Base-by-base conservation (phyloP, 1,140 invertebrate genomes). In the Phortica variegata region DNA sequence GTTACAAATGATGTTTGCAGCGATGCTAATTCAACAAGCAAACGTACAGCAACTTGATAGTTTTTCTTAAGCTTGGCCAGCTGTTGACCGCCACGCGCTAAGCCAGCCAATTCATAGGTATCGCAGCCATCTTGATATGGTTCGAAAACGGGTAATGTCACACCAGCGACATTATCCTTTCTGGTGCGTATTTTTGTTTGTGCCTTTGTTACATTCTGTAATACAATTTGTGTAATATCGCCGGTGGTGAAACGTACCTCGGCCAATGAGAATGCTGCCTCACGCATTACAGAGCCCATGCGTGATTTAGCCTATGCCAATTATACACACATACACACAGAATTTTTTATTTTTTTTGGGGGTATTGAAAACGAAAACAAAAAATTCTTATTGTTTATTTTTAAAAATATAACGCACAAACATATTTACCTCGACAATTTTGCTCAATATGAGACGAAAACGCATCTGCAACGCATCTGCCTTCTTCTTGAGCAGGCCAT, bases 231-330 rank as follows among this genome's bases (percentile, higher is more conserved):
- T 76, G 96, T 98, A 74, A 99, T 97, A 65, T 99, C 96, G 56
- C 95, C 96, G 26, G 91, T 93, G 0, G 95, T 88, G 79, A 99
- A 99, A 79, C 99, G 99, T 12, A 96, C 96, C 81, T 99, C 97
- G 2, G 97, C 96, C 48, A 99, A 77, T 8, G 97, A 99, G 79
- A 99, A 99, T 3, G 95, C 91, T 49, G 97, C 97, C 78, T 98
- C 94, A 79, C 98, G 99, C 97, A 99, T 99, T 2, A 99, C 93
- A 77, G 98, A 95, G 43, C 97, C 97, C 97, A 99, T 99, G 21
- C 96, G 79, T 49, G 90, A 91, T 86, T 99, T 99, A 23, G 97
- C 68, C 63, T 73, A 10, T 6, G n/a, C 40, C 10, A 33, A 3
- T 17, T 20, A 45, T 34, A 15, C 15, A 45, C n/a, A 29, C 40